Percentiles rank a stretch among this genome's conserved stretches.
Conservation (phyloP, 2,113 vertebrate species). For the Gavia stellata region DNA sequence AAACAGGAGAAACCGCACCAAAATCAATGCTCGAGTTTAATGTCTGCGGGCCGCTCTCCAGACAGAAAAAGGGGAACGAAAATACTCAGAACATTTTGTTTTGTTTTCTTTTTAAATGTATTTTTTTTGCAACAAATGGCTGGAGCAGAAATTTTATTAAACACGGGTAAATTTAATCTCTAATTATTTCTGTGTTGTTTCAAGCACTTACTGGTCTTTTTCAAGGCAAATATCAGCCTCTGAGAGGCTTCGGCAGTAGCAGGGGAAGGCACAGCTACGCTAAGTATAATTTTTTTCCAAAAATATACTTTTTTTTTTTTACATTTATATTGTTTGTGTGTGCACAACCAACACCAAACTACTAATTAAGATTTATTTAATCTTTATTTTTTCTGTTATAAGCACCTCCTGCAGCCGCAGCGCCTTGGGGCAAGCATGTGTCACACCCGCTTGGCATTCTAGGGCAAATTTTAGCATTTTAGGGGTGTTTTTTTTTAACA, state of each 20-base stretch:
- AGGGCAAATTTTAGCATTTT: not conserved
- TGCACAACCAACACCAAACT: no score
- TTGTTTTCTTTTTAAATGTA: no score
- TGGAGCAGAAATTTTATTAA: not conserved
- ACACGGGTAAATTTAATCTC: fast-evolving
- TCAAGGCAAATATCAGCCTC: not conserved
- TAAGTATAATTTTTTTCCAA: not conserved
- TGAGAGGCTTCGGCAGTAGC: fast-evolving
- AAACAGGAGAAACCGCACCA: fast-evolving
- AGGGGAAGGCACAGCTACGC: not conserved
- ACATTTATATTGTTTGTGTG: no score
- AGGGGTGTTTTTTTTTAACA: not conserved
- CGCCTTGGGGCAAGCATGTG: fast-evolving
- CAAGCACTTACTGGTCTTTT: not conserved
- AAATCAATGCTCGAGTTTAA: fast-evolving
- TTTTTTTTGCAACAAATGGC: fast-evolving
- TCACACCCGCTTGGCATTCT: fast-evolving
- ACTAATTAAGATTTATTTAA: no score
- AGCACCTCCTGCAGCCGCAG: not conserved
- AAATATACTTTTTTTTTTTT: no score
- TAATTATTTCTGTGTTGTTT: not conserved
- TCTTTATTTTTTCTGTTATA: fast-evolving
- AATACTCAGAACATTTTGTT: no score
- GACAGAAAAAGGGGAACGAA: no score
- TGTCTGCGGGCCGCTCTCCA: fast-evolving